Conservation (phyloP, 2,888 invertebrate species). For the Sympetrum striolatum region DNA sequence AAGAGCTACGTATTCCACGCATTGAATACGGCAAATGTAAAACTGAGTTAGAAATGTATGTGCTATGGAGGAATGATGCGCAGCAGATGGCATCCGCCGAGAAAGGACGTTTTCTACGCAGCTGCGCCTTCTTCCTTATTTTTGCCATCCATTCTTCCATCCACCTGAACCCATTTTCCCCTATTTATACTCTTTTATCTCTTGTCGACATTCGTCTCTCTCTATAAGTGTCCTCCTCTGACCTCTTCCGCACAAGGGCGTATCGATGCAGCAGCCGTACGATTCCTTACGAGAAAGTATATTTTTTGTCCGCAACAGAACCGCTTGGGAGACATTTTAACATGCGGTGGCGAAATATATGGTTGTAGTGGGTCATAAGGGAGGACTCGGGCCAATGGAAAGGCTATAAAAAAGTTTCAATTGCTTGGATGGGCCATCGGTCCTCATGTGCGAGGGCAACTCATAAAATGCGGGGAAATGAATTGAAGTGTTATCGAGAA, state of each 20-base stretch:
- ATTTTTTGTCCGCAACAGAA: background rate
- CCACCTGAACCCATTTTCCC: background rate
- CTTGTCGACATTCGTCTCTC: background rate
- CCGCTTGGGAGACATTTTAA: background rate
- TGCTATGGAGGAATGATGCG: background rate
- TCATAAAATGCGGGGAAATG: background rate
- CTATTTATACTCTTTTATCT: background rate
- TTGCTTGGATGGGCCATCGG: background rate
- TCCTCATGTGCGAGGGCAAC: background rate
- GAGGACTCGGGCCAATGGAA: background rate
- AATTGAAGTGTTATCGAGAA: background rate
- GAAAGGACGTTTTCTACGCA: background rate
- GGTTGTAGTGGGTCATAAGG: background rate
- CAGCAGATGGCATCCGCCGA: background rate
- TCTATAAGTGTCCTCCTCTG: background rate
- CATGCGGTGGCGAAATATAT: background rate
- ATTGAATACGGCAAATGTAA: too few species aligned
- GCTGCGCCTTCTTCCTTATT: background rate
- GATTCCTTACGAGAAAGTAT: background rate
- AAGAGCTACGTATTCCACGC: too few species aligned
- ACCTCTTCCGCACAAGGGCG: background rate
- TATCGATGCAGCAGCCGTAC: background rate
- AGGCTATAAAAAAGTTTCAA: background rate
- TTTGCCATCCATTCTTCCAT: background rate
- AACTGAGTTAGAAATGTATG: too few species aligned